Conservation (phyloP, 2,888 invertebrate species). For the Mylabris sibirica region DNA sequence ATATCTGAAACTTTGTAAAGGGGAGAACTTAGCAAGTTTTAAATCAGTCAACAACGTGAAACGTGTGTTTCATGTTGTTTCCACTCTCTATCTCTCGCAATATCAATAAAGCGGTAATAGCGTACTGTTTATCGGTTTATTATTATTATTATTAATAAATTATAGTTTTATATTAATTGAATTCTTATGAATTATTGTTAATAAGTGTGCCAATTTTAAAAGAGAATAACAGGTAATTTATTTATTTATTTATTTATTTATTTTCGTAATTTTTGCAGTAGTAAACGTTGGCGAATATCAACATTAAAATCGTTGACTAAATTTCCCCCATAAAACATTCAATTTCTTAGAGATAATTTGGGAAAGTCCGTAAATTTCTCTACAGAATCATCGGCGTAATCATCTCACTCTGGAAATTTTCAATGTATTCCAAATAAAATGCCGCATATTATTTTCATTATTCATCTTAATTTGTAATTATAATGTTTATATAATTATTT, state of each 20-base stretch:
- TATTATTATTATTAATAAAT: slow-evolving; percentile 19
- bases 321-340: background rate
- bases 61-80: slow-evolving; percentile 26
- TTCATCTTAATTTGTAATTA: background rate
- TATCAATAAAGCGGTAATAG: slow-evolving; percentile 25
- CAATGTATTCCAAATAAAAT: background rate
- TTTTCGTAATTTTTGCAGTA: background rate
- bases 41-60: slow-evolving; percentile 32
- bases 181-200: slow-evolving; percentile 20
- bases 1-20: slow-evolving; percentile 31
- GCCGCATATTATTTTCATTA: background rate
- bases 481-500: background rate
- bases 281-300: background rate
- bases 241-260: background rate
- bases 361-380: slow-evolving; percentile 4
- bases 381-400: background rate
- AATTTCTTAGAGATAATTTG: background rate
- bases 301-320: background rate
- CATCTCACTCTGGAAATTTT: background rate
- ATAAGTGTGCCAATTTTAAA: background rate
- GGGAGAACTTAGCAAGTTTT: slow-evolving; percentile 28
- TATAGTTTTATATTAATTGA: slow-evolving; percentile 10
- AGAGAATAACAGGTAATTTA: background rate
- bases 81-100: slow-evolving; percentile 29
- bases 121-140: slow-evolving; percentile 21